Evolutionary conservation across 2,888 invertebrate genomes (phyloP), one percentile per base, ranked within the genome.

Genomic region (Ectemnius cavifrons): DNA sequence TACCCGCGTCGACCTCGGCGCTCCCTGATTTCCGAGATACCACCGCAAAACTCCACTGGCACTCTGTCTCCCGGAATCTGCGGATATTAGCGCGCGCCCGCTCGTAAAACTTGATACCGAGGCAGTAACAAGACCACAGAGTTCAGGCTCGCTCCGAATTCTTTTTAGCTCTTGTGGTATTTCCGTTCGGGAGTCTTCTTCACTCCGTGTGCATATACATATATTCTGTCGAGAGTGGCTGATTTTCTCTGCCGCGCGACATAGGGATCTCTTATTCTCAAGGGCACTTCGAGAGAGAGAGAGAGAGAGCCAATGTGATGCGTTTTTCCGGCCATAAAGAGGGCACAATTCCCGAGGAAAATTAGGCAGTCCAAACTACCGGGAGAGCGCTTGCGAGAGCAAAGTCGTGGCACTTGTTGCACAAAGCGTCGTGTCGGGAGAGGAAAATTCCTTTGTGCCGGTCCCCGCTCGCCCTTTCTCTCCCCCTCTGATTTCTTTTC

Each of bases 331-430:
- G 18, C n/a, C n/a, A 63, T 49, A 52, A 52, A 63, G 49, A 56
- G 4, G 45, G 58, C 4, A 65, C 28, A 67, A 63, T 60, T 56
- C 18, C 64, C 56, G 2, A 28, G 11, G 47, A 73, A 73, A 71
- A 78, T 73, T 65, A 46, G 2, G 71, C 27, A 37, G 37, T 46
- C 20, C 62, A 75, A 75, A 71, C 62, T 65, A 61, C 4, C 1
- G n/a, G 16, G 52, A 52, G 52, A 52, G 2, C n/a, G 14, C 46
- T 37, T 76, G 66, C 77, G 56, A 69, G 60, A 57, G 60, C 70
- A 47, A 62, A 71, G 61, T 57, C 66, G 37, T 46, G 72, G 78
- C 84, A 85, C 81, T 86, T 86, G 84, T 83, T 85, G 84, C 83
- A 77, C 79, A 85, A 81, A 82, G 66, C 69, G 56, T 37, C 37